Evolutionary conservation across 1,140 invertebrate genomes (phyloP), one percentile per base, ranked within the genome.

Genomic region (Lepidurus apus): DNA sequence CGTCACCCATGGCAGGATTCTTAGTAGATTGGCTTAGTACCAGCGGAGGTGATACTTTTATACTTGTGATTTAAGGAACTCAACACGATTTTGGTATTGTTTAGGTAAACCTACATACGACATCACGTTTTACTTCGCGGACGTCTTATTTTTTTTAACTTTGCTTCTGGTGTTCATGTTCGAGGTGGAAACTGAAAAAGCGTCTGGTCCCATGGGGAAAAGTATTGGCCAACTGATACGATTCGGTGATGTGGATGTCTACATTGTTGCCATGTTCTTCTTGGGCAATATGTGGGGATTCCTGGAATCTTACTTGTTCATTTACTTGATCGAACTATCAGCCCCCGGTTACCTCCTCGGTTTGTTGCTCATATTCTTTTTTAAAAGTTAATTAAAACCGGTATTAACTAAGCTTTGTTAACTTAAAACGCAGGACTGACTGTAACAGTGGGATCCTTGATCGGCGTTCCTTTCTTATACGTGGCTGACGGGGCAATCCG

Each of bases 261-360:
- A 93, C 82, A 90, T 94, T 80, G 87, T 91, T 80, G 92, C 93
- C 82, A 86, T 93, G 17, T 93, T 93, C 82, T 87, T 91, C 21
- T 84, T 93, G 26, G 93, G 92, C 65, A 92, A 91, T 83, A 90
- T 92, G 83, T 94, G 92, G 92, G 93, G 93, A 42, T 94, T 94
- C 83, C 92, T 94, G 44, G 93, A 94, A 85, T 93, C 91, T 11
- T 95, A 92, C 83, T 85, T 95, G 1, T 95, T 94, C 83, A 87
- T 94, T 80, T 94, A 93, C 85, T 87, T 95, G 45, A 92, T 53
- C 45, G 26, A 24, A 42, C 74, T 76, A 13, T 6, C 77, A 11
- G 6, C 43, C 75, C 73, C 34, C 1, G 45, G 53, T 13, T n/a
- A 26, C 79, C 21, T 79, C 44, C 42, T 74, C 9, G 42, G 21